These are phyloP conservation scores for Camponotus pennsylvanicus DNA, from an alignment of 1,140 invertebrate genomes.

Conservation along the genomic window DNA sequence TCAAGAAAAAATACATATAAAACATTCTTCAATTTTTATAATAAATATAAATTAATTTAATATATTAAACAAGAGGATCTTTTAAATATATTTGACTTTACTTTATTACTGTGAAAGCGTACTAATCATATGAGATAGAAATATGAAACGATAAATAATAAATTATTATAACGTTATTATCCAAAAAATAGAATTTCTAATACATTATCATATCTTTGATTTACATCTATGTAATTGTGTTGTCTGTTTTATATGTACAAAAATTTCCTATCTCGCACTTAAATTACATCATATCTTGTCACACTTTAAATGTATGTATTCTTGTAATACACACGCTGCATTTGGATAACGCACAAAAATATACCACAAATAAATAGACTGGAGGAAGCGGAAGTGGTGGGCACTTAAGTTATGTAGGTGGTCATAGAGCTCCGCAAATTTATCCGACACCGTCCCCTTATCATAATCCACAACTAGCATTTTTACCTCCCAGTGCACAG, in stretches of 20 bases:
- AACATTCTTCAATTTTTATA: too few species aligned
- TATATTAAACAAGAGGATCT: too few species aligned
- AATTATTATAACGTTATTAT: background rate
- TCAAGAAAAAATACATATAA: too few species aligned
- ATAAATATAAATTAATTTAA: too few species aligned
- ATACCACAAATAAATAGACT: slow-evolving; percentile 78
- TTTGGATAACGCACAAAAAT: slow-evolving; percentile 79
- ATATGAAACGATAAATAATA: background rate
- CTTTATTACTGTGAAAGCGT: too few species aligned
- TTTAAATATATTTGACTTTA: too few species aligned
- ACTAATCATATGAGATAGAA: too few species aligned
- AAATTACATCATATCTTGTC: slow-evolving; percentile 1
- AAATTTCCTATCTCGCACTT: slow-evolving; percentile 18
- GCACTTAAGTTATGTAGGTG: slow-evolving; percentile 84
- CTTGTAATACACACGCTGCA: slow-evolving; percentile 81
- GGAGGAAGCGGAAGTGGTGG: slow-evolving; percentile 82
- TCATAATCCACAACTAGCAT: slow-evolving; percentile 86
- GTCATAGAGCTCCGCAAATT: slow-evolving; percentile 85
- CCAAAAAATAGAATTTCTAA: background rate
- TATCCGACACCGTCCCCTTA: slow-evolving; percentile 85
- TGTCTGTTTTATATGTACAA: background rate
- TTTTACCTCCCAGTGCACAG: slow-evolving; percentile 85
- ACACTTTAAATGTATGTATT: slow-evolving; percentile 57
- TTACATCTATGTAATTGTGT: too few species aligned
- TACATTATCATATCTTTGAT: background rate